A percentile compares a stretch with the other conserved stretches of the same genome.
These are phyloP conservation scores for Peromyscus leucopus DNA, from an alignment of 2,113 vertebrate genomes.

Conservation along the genomic window DNA sequence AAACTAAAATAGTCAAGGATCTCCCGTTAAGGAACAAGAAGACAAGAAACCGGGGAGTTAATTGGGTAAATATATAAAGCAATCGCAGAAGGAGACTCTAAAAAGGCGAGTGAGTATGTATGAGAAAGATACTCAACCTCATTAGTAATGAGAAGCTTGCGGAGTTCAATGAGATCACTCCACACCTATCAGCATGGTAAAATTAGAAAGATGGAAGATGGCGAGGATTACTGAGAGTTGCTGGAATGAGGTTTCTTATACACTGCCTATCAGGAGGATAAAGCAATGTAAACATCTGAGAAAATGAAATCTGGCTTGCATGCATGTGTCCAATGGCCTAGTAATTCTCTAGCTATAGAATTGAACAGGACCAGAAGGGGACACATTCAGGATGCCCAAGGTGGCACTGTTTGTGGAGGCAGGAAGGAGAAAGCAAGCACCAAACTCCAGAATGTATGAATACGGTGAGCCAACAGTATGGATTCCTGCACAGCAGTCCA, in stretches of 20 bases:
- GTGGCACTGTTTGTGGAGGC: neutral
- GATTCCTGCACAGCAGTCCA: neutral
- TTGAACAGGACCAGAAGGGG: neutral
- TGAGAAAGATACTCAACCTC: slow-evolving; percentile 48
- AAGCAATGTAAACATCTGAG: neutral
- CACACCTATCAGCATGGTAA: slow-evolving; percentile 28
- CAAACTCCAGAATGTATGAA: neutral
- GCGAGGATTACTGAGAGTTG: neutral
- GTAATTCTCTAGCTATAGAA: slow-evolving; percentile 48
- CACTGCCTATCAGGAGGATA: neutral
- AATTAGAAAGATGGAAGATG: slow-evolving; percentile 49
- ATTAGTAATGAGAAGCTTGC: slow-evolving; percentile 42
- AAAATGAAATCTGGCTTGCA: neutral
- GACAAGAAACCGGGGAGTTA: slow-evolving; percentile 29
- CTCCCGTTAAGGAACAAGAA: slow-evolving; percentile 50
- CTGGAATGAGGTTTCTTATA: neutral
- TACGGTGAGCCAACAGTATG: neutral
- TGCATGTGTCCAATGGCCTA: neutral
- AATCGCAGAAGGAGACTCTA: slow-evolving; percentile 39
- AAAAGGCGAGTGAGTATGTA: neutral
- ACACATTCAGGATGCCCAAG: neutral
- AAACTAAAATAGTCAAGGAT: slow-evolving; percentile 46
- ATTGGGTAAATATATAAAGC: slow-evolving; percentile 40
- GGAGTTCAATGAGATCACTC: slow-evolving; percentile 61
- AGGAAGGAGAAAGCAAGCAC: slow-evolving; percentile 37